A percentile compares a stretch with the other conserved stretches of the same genome.
Evolutionary conservation across 1,140 invertebrate genomes (phyloP).

Genomic region (Vanessa tameamea): DNA sequence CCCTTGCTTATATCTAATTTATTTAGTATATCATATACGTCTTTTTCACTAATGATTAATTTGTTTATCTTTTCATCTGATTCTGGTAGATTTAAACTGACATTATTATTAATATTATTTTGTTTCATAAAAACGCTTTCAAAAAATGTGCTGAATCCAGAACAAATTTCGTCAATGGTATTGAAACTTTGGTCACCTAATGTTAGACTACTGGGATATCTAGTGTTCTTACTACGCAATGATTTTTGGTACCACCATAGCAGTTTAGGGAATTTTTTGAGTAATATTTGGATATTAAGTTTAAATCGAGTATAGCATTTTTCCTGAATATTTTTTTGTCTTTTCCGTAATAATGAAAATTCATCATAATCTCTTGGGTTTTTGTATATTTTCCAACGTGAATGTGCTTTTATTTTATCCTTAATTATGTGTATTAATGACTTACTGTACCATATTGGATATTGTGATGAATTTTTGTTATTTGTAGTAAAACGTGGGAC

Average conservation of each 20-base stretch:
- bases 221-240: neutral
- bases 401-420: neutral
- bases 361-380: neutral
- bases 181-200: constrained; percentile 3
- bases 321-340: neutral
- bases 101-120: neutral
- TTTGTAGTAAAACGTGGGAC: too few relatives aligned
- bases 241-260: constrained; percentile 9
- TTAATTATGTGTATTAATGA: neutral
- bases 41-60: constrained; percentile 2
- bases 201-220: neutral
- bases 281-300: neutral
- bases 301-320: neutral
- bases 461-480: neutral
- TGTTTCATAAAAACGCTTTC: constrained; percentile 4
- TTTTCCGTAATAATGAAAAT: neutral
- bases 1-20: constrained; percentile 28
- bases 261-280: constrained; percentile 2
- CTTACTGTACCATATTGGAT: neutral
- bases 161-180: constrained; percentile 1
- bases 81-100: neutral
- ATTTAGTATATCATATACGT: constrained; percentile 16
- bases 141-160: constrained; percentile 7
- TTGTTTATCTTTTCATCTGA: neutral
- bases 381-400: neutral